These are phyloP conservation scores for Hydrolagus affinis DNA, from an alignment of 2,113 vertebrate species.

Conservation along the genomic window DNA sequence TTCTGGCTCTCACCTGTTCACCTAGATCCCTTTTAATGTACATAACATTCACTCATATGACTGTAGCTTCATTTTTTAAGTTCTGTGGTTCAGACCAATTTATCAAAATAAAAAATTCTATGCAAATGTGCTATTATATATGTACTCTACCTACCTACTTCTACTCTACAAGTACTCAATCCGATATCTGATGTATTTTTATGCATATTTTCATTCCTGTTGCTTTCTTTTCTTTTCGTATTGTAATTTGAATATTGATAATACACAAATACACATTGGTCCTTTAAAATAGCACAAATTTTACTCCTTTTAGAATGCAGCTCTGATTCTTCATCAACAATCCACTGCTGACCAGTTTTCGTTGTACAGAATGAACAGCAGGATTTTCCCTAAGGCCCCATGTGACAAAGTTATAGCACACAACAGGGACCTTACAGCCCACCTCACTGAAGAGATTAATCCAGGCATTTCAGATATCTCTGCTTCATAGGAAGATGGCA, in stretches of 20 bases:
- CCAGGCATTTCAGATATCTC: slow-evolving; percentile 37
- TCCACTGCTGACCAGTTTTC: neutral
- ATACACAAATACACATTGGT: neutral
- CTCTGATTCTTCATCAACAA: slow-evolving; percentile 4
- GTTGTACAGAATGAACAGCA: slow-evolving; percentile 37
- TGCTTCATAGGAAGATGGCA: slow-evolving; percentile 48
- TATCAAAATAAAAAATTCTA: no score
- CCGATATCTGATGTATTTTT: no score
- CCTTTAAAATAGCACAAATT: neutral
- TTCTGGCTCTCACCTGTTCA: no score
- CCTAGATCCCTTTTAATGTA: no score
- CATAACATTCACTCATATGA: no score
- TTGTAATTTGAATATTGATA: neutral
- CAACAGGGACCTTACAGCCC: slow-evolving; percentile 37
- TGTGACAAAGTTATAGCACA: slow-evolving; percentile 36
- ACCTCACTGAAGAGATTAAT: slow-evolving; percentile 41
- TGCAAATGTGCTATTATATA: no score
- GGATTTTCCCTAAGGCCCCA: slow-evolving; percentile 35
- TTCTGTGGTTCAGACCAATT: no score
- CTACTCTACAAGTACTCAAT: no score
- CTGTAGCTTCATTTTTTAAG: no score
- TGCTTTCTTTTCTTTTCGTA: no score
- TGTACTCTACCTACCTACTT: no score
- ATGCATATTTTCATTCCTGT: no score
- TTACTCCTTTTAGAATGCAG: neutral